Conservation (phyloP, 2,888 invertebrate species). For the Cosmopolites sordidus region DNA sequence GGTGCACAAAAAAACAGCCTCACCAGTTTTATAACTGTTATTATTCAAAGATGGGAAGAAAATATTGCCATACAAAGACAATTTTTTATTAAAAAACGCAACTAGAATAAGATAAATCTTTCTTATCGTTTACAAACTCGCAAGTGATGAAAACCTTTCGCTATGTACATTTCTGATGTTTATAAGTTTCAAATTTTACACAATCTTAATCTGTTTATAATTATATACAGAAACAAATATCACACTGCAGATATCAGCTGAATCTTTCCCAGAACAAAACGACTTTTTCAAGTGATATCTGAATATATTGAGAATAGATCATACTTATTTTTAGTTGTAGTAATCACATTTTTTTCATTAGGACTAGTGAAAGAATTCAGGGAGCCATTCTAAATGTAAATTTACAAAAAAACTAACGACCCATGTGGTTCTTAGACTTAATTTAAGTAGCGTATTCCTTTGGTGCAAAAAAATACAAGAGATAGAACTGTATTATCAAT, state of each 20-base stretch:
- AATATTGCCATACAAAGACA: too few species aligned
- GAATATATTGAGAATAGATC: not conserved
- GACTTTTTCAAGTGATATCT: not conserved
- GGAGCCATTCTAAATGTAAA: conserved; percentile 27
- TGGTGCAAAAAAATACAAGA: not conserved
- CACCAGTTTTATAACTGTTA: not conserved
- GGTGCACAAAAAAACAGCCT: too few species aligned
- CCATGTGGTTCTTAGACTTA: too few species aligned
- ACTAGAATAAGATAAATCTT: too few species aligned
- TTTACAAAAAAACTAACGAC: not conserved
- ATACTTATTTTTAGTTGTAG: conserved; percentile 9
- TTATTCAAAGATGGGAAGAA: not conserved
- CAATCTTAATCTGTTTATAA: not conserved
- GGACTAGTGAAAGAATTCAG: conserved; percentile 37
- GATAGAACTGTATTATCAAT: too few species aligned
- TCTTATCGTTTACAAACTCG: too few species aligned
- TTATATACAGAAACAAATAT: not conserved
- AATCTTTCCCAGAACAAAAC: not conserved
- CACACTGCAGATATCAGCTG: not conserved
- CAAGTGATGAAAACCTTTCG: too few species aligned
- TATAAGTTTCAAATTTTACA: not conserved
- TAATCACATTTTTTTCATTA: conserved; percentile 33
- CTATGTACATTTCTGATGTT: too few species aligned
- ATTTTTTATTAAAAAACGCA: too few species aligned
- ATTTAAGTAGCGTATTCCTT: not conserved